Conservation (phyloP, 92 coral and sea anemone species). For the Siderastrea siderea region DNA sequence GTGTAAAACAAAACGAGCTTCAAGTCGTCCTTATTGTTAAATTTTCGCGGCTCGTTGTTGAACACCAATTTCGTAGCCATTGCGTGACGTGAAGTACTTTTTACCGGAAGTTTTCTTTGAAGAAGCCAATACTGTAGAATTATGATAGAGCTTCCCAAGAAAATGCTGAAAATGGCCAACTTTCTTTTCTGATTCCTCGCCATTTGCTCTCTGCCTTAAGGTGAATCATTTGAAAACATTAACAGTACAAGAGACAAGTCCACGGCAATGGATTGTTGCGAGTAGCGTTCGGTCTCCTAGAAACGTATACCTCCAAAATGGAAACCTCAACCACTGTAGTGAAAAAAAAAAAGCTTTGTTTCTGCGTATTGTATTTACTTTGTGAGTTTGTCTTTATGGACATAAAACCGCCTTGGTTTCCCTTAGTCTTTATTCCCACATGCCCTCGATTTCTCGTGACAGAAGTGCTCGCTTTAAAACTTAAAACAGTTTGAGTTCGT, state of each 20-base stretch:
- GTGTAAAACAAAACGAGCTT: constrained; percentile 88
- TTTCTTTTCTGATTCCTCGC: background rate
- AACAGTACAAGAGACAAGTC: background rate
- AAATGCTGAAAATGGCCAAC: background rate
- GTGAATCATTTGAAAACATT: background rate
- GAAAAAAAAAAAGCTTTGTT: background rate
- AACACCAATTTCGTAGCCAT: background rate
- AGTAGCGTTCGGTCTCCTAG: constrained; percentile 3
- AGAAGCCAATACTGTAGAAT: constrained; percentile 2
- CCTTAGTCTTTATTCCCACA: background rate
- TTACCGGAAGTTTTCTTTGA: background rate
- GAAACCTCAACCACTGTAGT: background rate
- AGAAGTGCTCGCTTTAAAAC: too few species aligned
- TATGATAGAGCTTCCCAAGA: constrained; percentile 10
- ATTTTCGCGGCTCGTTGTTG: too few species aligned
- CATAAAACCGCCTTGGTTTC: background rate
- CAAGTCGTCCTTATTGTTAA: background rate
- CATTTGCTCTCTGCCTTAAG: background rate
- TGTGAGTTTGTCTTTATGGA: background rate
- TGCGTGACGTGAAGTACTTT: background rate
- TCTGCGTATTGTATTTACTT: background rate
- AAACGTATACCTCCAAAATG: background rate
- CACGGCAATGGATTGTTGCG: background rate
- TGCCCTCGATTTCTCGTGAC: background rate
- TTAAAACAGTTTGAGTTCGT: too few species aligned